Base-by-base conservation (phyloP, 1,140 invertebrate species). In the Caenorhabditis brenneri region DNA sequence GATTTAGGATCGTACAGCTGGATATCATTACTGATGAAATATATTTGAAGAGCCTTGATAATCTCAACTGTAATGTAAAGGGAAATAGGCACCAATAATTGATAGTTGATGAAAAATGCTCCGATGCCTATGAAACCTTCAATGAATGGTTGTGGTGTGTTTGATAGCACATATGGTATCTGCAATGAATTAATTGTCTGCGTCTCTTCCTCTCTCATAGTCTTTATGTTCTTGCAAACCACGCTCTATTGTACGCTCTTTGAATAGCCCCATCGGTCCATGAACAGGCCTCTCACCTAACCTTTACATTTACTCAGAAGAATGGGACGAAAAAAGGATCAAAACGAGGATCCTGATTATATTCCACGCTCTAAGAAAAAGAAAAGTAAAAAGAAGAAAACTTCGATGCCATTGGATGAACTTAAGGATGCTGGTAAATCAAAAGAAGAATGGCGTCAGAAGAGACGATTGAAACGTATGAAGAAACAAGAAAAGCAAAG, bases 1-100 rank as follows among this genome's bases (percentile, higher is more conserved):
- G 46, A 31, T 48, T 85, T 85, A 19, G 22, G 42, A 58, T 85
- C 79, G 36, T 86, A 86, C 19, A 86, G 31, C 7, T 81, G 27
- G 19, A 79, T 42, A 48, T 86, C 85, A 19, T 82, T 58, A 12
- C 22, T 36, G 24, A 86, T 84, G n/a, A 86, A 81, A 33, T 58
- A 98, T 27, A 98, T 95, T 93, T 99, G 97, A 36, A 95, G 93
- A 55, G 98, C 93, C 92, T 98, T 99, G 69, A 97, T 96, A 92
- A 98, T 94, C 92, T 99, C 97, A 87, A 99, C 94, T 2, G 96
- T 97, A 10, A 98, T 96, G 91, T 99, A 99, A 80, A 99, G 92
- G 3, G 96, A 97, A 24, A 99, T 92, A 1, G 97, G 97, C 91
- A 99, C 98, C 94, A 99, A 96, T 48, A 97, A 94, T 94, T 86